These are phyloP conservation scores for Puma concolor DNA, from an alignment of 2,113 vertebrate genomes.

Conservation along the genomic window DNA sequence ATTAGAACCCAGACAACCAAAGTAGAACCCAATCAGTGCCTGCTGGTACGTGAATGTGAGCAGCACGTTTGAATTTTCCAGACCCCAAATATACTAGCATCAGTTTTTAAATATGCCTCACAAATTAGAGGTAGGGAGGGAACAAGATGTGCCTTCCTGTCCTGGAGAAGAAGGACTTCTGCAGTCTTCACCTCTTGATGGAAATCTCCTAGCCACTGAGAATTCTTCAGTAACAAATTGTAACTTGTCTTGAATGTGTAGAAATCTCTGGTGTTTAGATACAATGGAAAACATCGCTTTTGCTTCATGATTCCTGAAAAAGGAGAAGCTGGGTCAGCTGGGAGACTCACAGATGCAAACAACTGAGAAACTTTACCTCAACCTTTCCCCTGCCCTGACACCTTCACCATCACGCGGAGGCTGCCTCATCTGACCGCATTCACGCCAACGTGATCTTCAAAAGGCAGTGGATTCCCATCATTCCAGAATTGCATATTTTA, in stretches of 20 bases:
- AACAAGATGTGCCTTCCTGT: neutral
- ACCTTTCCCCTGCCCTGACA: neutral
- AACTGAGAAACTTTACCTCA: neutral
- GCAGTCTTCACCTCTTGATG: neutral
- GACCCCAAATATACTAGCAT: neutral
- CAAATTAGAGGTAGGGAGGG: neutral
- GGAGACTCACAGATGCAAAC: neutral
- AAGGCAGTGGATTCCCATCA: neutral
- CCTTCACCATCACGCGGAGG: neutral
- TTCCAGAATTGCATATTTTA: neutral
- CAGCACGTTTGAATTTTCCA: neutral
- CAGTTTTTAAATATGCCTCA: neutral
- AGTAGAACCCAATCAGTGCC: neutral
- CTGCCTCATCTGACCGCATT: neutral
- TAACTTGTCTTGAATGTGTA: neutral
- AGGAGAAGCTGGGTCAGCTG: neutral
- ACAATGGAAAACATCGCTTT: neutral
- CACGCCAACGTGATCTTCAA: accelerated
- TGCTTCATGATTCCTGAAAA: neutral
- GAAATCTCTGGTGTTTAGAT: neutral
- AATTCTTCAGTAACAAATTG: neutral
- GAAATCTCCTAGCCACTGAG: neutral
- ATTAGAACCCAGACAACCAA: neutral
- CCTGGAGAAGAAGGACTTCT: neutral
- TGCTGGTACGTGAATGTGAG: neutral